Base-by-base conservation (phyloP, 1,140 invertebrate genomes). In the Drosophila punjabiensis region DNA sequence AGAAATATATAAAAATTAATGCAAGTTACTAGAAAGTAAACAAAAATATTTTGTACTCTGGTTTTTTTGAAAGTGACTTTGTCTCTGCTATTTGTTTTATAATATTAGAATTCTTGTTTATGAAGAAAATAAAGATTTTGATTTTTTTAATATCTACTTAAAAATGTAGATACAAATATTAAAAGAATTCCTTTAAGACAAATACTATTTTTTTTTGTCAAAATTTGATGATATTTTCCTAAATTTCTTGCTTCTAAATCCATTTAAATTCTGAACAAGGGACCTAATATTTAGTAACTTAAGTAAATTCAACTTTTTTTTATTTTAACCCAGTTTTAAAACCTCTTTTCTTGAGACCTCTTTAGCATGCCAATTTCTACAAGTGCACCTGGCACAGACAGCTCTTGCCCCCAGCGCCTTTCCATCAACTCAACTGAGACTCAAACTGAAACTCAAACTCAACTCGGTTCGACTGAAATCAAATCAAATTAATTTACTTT, bases 401-500 rank as follows among this genome's bases (percentile, higher is more conserved):
- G 50, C 53, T 59, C 24, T 13, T 20, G 18, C 70, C 52, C 43
- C 52, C 41, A 35, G 60, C 28, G 71, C 48, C 56, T 78, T 78
- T 78, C 76, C 65, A 79, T 79, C 53, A 71, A 48, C 13, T 35
- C 20, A 13, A 64, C 30, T 56, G 2, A 56, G 32, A 55, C n/a
- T 55, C 50, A 52, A 7, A 18, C 30, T 52, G 28, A 52, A 11
- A 52, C 28, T 18, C 11, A 55, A 30, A 32, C 60, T 62, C 20
- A 52, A 39, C n/a, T 69, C 50, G 5, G 63, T 45, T 50, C 59
- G 47, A 43, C 63, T 24, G 47, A 47, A 53, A 53, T 79, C 73
- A 53, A 47, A 86, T 75, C 60, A 79, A 88, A 79, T 89, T 89
- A 50, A 75, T 81, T 81, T 70, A 60, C 61, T 69, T 77, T 60